These are phyloP conservation scores for Heliconius cydno DNA, from an alignment of 2,888 invertebrate genomes.

Conservation along the genomic window DNA sequence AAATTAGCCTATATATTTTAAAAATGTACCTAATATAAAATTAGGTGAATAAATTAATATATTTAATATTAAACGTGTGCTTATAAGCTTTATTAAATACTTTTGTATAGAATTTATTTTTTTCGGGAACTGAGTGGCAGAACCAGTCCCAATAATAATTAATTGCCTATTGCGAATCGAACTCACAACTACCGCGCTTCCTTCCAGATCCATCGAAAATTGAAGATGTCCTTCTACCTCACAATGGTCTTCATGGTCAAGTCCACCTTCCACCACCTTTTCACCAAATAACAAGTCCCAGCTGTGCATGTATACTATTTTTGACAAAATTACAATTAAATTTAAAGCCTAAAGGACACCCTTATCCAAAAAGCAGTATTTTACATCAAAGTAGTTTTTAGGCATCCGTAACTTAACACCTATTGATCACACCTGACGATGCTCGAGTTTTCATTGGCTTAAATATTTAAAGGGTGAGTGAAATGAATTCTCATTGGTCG, in stretches of 20 bases:
- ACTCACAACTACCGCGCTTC: not conserved
- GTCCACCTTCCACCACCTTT: too few species aligned
- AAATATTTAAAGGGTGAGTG: slow-evolving; percentile 64
- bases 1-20: too few species aligned
- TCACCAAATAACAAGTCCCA: not conserved
- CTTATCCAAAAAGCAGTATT: slow-evolving; percentile 26
- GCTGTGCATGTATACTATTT: not conserved
- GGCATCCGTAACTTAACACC: slow-evolving; percentile 62
- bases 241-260: too few species aligned
- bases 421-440: slow-evolving; percentile 65
- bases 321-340: not conserved
- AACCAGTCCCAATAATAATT: too few species aligned
- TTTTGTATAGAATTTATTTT: too few species aligned
- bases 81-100: too few species aligned
- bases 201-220: too few species aligned
- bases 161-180: not conserved
- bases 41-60: too few species aligned
- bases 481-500: slow-evolving; percentile 59
- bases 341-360: slow-evolving; percentile 9
- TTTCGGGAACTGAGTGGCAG: too few species aligned
- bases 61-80: too few species aligned
- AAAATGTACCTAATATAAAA: too few species aligned
- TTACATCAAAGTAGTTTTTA: slow-evolving; percentile 37
- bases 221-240: not conserved
- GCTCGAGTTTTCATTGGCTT: slow-evolving; percentile 57